A percentile compares a stretch with the other conserved stretches of the same genome.
Evolutionary conservation across 2,797 vertebrate species (phyloP).

Genomic region (Lutjanus campechanus): DNA sequence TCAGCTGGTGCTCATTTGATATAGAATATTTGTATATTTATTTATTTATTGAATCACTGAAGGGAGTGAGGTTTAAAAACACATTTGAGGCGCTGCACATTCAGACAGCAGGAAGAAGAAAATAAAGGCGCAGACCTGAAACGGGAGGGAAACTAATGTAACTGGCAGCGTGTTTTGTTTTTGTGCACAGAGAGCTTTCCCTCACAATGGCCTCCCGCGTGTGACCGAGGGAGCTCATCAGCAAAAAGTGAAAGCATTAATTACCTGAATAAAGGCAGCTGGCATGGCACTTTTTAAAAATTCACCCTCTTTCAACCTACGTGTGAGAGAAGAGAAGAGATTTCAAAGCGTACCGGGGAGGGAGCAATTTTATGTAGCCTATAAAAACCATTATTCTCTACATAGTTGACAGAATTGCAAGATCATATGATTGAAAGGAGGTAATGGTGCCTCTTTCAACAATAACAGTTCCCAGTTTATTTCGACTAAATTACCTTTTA

Average conservation of each 20-base stretch:
- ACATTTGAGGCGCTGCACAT: constrained; percentile 17
- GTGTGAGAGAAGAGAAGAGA: constrained; percentile 17
- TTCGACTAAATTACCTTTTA: constrained; percentile 55
- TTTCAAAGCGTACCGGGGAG: constrained; percentile 41
- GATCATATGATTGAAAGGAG: constrained; percentile 59
- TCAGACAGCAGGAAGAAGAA: constrained; percentile 27
- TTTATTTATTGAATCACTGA: constrained; percentile 25
- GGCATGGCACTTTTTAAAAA: constrained; percentile 55
- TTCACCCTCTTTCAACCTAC: constrained; percentile 32
- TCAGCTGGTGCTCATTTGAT: constrained; percentile 37
- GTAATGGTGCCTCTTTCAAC: constrained; percentile 59
- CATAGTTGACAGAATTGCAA: constrained; percentile 39
- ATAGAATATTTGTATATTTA: constrained; percentile 24
- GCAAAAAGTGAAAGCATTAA: constrained; percentile 70
- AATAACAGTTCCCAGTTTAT: constrained; percentile 64
- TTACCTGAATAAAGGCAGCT: constrained; percentile 73
- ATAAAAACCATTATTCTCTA: constrained; percentile 54
- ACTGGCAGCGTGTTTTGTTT: constrained; percentile 59
- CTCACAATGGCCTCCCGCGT: constrained; percentile 56
- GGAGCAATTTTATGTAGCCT: constrained; percentile 39
- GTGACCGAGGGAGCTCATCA: constrained; percentile 65
- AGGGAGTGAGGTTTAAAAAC: constrained; percentile 40
- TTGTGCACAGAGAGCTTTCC: constrained; percentile 33
- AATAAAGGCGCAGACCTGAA: constrained; percentile 25
- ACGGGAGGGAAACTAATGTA: constrained; percentile 41